Base-by-base conservation (phyloP, 2,113 vertebrate genomes). In the Electrona antarctica region DNA sequence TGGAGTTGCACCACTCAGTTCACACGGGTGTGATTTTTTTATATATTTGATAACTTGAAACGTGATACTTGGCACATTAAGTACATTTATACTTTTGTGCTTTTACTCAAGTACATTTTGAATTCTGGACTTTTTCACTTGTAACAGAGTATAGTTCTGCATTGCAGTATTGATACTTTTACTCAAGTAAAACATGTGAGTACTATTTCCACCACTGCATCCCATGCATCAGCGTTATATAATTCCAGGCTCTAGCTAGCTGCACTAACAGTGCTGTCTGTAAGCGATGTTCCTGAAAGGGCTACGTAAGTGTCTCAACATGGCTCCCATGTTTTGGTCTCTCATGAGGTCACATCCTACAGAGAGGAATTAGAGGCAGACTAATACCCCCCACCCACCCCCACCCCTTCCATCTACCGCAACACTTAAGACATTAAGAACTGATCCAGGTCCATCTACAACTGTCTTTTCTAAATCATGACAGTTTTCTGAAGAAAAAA, bases 281-380 rank as follows among this genome's bases (percentile, higher is more conserved):
- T 85, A 74, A 77, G 76, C 90, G 87, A 88, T 85, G 87, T 85
- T 84, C 84, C 86, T 83, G 77, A 67, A 60, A 4, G 67, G 80
- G 71, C 33, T 3, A 41, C 21, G 73, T 91, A 93, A 91, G 87
- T 93, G 90, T 76, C 89, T 92, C 91, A 93, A 87, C 89, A 89
- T 92, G 92, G 83, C 87, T 80, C 84, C 80, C 72, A 80, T 90
- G 87, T 80, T 87, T 87, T 83, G 81, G 67, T 89, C 83, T 89
- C 87, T 93, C 21, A 21, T 21, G 91, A 94, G 92, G 91, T 94
- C 92, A 94, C 82, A 92, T 93, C 92, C 92, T 93, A 21, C 21
- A 21, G 71, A 64, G 82, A 89, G 79, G 85, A 93, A 92, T 93
- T 90, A 92, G 89, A 91, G 83, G 76, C 90, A 93, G 91, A 69